A percentile compares a stretch with the other conserved stretches of the same genome.
These are phyloP conservation scores for Sycophila texana DNA, from an alignment of 2,888 invertebrate species.

Conservation along the genomic window DNA sequence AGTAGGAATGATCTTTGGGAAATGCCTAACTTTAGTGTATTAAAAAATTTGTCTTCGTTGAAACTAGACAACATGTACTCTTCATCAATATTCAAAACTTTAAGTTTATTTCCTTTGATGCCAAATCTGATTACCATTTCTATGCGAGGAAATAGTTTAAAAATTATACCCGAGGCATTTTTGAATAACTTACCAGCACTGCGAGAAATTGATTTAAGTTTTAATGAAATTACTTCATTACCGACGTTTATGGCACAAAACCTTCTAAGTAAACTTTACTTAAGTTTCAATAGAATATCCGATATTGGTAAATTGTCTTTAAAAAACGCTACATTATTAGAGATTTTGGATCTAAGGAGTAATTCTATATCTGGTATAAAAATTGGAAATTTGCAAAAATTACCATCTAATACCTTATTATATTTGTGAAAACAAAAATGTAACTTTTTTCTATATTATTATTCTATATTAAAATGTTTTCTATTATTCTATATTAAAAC, in stretches of 20 bases:
- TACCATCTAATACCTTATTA: no score
- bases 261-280: background rate
- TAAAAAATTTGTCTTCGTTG: slow-evolving; percentile 11
- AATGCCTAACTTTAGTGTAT: background rate
- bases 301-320: slow-evolving; percentile 2
- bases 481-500: no score
- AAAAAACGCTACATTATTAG: slow-evolving; percentile 10
- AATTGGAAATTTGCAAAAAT: no score
- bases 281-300: background rate
- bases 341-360: slow-evolving; percentile 11
- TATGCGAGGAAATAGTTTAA: background rate
- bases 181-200: slow-evolving; percentile 14
- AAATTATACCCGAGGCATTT: background rate
- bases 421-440: no score
- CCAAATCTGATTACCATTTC: slow-evolving; percentile 12
- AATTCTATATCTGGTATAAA: no score
- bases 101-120: background rate
- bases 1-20: background rate
- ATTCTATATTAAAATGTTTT: no score
- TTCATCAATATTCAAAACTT: background rate
- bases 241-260: background rate
- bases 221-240: background rate
- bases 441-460: no score
- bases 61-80: background rate
- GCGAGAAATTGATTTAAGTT: slow-evolving; percentile 20